A percentile compares a stretch with the other conserved stretches of the same genome.
phyloP scores from a whole-genome alignment of 2,888 invertebrate genomes.

The Panzeria rudis region DNA sequence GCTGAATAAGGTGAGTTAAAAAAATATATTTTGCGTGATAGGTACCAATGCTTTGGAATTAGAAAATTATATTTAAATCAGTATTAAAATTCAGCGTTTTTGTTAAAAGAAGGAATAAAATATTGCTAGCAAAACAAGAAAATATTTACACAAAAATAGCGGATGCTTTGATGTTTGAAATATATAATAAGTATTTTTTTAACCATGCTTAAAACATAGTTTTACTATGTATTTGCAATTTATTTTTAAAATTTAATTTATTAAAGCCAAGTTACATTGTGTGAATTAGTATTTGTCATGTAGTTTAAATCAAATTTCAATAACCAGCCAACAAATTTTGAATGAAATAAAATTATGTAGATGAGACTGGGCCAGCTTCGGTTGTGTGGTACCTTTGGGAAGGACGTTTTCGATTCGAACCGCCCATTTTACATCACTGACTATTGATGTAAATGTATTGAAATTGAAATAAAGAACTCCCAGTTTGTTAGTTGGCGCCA shows the following conservation, averaged over 20 bases:
- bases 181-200: constrained; percentile 1
- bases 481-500: too few relatives aligned
- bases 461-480: too few relatives aligned
- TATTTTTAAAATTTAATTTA: constrained; percentile 20
- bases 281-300: constrained; percentile 34
- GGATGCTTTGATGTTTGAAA: constrained; percentile 40
- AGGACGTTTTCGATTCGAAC: too few relatives aligned
- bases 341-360: neutral
- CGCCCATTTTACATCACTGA: too few relatives aligned
- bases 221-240: constrained; percentile 40
- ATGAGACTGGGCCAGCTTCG: too few relatives aligned
- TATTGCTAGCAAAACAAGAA: neutral
- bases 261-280: constrained; percentile 38
- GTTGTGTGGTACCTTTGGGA: too few relatives aligned
- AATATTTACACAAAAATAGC: constrained; percentile 7
- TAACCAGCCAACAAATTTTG: constrained; percentile 13
- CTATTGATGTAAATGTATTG: too few relatives aligned
- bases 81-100: neutral
- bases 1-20: too few relatives aligned
- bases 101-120: neutral
- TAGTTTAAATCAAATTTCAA: constrained; percentile 23
- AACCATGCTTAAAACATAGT: constrained; percentile 32
- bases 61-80: neutral
- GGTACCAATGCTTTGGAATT: neutral
- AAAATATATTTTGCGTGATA: too few relatives aligned